phyloP scores from a whole-genome alignment of 1,140 invertebrate genomes.

The Tetragnatha versicolor region DNA sequence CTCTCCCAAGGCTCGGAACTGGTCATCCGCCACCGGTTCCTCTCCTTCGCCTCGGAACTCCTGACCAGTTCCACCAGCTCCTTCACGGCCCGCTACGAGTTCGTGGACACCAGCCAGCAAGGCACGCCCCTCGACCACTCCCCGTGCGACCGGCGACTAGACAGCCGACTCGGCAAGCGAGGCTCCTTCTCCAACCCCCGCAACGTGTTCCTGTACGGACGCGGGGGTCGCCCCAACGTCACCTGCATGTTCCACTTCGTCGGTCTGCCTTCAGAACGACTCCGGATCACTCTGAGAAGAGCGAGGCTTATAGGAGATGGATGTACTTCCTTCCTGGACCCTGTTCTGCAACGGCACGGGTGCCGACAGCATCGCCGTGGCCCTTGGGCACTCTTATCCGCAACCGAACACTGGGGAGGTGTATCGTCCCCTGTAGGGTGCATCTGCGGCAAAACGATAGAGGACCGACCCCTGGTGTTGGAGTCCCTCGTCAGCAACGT shows the following conservation, averaged over 20 bases:
- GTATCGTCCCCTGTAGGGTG: conserved; percentile 37
- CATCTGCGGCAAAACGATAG: not conserved
- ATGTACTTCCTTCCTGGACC: conserved; percentile 30
- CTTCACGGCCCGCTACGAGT: conserved; percentile 57
- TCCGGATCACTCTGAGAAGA: conserved; percentile 36
- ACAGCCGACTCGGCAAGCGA: conserved; percentile 39
- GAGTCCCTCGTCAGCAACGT: conserved; percentile 68
- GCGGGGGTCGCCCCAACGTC: conserved; percentile 50
- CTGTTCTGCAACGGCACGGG: conserved; percentile 37
- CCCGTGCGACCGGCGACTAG: conserved; percentile 54
- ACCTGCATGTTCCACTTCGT: conserved; percentile 54
- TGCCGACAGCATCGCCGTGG: not conserved
- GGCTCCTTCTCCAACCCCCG: conserved; percentile 41
- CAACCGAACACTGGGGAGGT: conserved; percentile 37
- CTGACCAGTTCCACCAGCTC: conserved; percentile 40
- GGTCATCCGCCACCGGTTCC: conserved; percentile 47
- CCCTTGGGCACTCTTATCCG: conserved; percentile 6
- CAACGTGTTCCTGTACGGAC: conserved; percentile 54
- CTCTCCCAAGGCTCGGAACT: conserved; percentile 55
- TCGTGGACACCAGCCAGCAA: conserved; percentile 56
- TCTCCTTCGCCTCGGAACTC: conserved; percentile 19
- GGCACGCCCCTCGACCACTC: conserved; percentile 54
- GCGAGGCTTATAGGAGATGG: not conserved
- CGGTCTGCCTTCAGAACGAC: conserved; percentile 46
- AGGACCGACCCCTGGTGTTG: not conserved